These are phyloP conservation scores for Antheraea mylitta DNA, from an alignment of 1,140 invertebrate genomes.

Conservation along the genomic window DNA sequence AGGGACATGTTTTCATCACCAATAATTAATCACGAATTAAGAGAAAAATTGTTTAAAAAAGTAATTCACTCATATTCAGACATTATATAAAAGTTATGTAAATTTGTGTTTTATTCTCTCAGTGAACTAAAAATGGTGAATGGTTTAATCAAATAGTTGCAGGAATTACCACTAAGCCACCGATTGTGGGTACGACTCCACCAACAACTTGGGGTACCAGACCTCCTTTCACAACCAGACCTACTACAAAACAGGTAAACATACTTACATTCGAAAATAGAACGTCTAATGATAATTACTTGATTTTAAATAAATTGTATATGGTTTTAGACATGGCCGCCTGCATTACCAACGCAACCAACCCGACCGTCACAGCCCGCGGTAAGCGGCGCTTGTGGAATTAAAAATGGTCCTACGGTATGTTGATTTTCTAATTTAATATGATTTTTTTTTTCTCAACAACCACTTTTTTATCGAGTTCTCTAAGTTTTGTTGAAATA, in stretches of 20 bases:
- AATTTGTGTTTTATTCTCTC: no score
- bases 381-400: conserved; percentile 80
- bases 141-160: conserved; percentile 28
- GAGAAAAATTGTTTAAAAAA: no score
- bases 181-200: conserved; percentile 20
- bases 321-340: conserved; percentile 60
- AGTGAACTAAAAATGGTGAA: not conserved
- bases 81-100: no score
- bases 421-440: not conserved
- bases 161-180: conserved; percentile 43
- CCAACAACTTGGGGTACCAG: conserved; percentile 68
- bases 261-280: not conserved
- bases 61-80: no score
- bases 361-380: conserved; percentile 40
- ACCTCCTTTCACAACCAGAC: conserved; percentile 39
- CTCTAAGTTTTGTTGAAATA: no score
- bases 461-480: no score
- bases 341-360: conserved; percentile 53
- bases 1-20: no score
- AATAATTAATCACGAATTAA: no score
- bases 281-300: not conserved
- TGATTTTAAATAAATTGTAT: not conserved
- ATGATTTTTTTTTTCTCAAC: no score
- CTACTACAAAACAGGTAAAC: conserved; percentile 56
- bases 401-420: conserved; percentile 84